Evolutionary conservation across 2,888 invertebrate species (phyloP), one percentile per base, ranked within the genome.

Genomic region (Pseudeuparius sepicola): DNA sequence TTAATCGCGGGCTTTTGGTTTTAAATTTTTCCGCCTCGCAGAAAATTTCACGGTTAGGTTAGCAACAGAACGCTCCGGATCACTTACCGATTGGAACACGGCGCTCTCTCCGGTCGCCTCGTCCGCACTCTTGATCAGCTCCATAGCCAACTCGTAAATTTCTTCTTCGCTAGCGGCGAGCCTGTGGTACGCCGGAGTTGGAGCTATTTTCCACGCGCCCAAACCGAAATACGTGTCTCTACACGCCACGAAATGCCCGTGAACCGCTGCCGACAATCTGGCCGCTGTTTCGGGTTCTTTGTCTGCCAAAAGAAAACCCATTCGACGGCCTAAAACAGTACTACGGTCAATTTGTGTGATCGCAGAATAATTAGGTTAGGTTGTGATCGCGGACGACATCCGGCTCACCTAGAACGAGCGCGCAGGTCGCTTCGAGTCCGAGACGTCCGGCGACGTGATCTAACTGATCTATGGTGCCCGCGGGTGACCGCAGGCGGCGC

Each of bases 151-250:
- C 15, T 54, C 52, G 57, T 88, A 86, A 55, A 88, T 81, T 35
- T 71, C 72, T 50, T 86, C 83, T 59, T 89, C 88, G 58, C 81
- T 79, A 41, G 68, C 62, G 9, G 72, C 73, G 43, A 87, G 75
- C 3, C 74, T 71, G 33, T 67, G 70, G 57, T 87, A 89, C 0
- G 81, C 70, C 29, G 68, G 63, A 1, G 86, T 85, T 1, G 79
- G 75, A 10, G 79, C 71, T 40, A 82, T 70, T 61, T 87, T 87
- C 87, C 87, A 88, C 34, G 83, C 59, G 0, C 86, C 85, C 20
- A 83, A 68, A 0, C 86, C 85, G 56, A 80, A 88, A 59, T 78
- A 82, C 1, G 85, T 82, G 55, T 88, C 87, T 36, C 86, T 68
- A 43, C 29, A 41, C 29, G 84, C 79, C 28, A 78, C 67, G 56